phyloP scores from a whole-genome alignment of 2,113 vertebrate genomes.

The Halichoerus grypus region DNA sequence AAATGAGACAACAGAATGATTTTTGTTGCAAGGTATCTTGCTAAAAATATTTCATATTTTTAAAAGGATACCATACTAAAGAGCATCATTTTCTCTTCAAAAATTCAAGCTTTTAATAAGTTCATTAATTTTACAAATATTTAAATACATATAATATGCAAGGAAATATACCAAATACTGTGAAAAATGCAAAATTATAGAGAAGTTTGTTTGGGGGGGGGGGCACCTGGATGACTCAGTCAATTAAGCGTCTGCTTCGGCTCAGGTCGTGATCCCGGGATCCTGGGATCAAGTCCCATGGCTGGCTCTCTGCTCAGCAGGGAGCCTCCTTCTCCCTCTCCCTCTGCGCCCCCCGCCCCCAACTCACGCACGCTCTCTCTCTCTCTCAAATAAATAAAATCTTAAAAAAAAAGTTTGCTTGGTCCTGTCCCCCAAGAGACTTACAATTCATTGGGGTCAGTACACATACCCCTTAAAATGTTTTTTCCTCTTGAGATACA shows the following conservation, averaged over 20 bases:
- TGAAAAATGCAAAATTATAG: slow-evolving; percentile 11
- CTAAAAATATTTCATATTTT: slow-evolving; percentile 37
- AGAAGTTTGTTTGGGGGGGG: neutral
- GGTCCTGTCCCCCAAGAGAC: neutral
- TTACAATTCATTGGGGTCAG: neutral
- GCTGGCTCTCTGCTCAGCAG: neutral
- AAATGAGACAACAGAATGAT: neutral
- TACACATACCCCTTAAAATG: neutral
- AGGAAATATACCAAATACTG: neutral
- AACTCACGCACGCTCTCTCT: too few relatives aligned
- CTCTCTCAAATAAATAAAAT: too few relatives aligned
- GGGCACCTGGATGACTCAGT: neutral
- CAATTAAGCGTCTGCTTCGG: too few relatives aligned
- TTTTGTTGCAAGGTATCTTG: neutral
- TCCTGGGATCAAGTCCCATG: neutral
- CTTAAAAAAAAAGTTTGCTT: neutral
- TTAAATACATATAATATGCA: neutral
- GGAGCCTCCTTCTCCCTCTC: neutral
- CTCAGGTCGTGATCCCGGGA: neutral
- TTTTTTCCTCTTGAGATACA: neutral
- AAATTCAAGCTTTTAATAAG: slow-evolving; percentile 18
- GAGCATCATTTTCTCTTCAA: slow-evolving; percentile 23
- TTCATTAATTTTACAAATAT: slow-evolving; percentile 41
- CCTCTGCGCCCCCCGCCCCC: neutral
- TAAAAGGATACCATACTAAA: slow-evolving; percentile 21